Conservation (phyloP, 1,140 invertebrate species). For the Solenopsis fugax region DNA sequence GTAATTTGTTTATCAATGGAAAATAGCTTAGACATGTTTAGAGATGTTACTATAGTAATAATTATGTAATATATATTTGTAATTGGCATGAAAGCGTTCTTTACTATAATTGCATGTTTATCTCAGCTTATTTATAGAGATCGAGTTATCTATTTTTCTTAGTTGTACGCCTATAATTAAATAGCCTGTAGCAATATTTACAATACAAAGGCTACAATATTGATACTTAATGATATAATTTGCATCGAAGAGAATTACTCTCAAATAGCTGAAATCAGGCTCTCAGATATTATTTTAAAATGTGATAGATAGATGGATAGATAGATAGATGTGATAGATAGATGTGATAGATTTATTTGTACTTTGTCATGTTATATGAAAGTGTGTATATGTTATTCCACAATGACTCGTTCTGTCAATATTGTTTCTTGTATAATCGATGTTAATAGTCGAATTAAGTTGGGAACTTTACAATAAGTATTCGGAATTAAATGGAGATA, state of each 20-base stretch:
- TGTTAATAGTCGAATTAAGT: not conserved
- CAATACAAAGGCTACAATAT: not conserved
- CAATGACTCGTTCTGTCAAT: slow-evolving; percentile 16
- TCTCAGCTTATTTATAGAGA: not conserved
- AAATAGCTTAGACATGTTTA: not conserved
- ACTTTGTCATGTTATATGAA: slow-evolving; percentile 16
- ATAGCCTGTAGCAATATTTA: not conserved
- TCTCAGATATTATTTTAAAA: slow-evolving; percentile 11
- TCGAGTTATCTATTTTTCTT: not conserved
- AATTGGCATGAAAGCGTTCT: slow-evolving; percentile 21
- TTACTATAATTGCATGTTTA: slow-evolving; percentile 37
- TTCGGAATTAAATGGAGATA: not conserved
- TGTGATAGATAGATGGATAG: no score
- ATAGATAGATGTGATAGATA: not conserved
- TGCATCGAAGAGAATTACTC: not conserved
- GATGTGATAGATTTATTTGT: not conserved
- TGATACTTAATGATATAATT: not conserved
- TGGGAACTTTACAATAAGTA: not conserved
- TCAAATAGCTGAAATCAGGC: not conserved
- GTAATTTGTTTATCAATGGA: not conserved
- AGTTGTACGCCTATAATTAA: not conserved
- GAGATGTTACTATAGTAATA: not conserved
- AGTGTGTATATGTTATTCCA: slow-evolving; percentile 1
- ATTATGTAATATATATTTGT: not conserved
- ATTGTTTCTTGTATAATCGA: not conserved